phyloP scores from a whole-genome alignment of 2,797 vertebrate species.

The Macropodus opercularis region DNA sequence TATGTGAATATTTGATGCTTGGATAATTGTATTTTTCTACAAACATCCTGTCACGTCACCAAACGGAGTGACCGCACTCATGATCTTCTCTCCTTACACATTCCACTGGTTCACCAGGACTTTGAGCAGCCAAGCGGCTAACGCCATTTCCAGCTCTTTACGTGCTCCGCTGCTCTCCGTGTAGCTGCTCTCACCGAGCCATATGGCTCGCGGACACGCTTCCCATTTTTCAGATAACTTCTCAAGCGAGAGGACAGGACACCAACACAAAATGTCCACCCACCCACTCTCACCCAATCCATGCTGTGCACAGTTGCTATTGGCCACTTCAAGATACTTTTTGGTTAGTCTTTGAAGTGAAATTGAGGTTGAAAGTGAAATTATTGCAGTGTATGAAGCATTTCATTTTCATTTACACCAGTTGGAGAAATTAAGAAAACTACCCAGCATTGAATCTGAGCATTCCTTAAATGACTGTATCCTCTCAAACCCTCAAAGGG shows the following conservation, averaged over 20 bases:
- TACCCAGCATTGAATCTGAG: constrained; percentile 42
- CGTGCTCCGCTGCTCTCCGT: constrained; percentile 69
- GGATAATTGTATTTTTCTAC: too few relatives aligned
- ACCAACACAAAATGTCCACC: constrained; percentile 38
- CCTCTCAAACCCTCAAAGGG: constrained; percentile 59
- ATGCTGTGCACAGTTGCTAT: constrained; percentile 25
- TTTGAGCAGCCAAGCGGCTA: constrained; percentile 79
- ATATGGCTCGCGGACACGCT: constrained; percentile 81
- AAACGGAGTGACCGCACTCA: constrained; percentile 52
- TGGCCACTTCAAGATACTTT: constrained; percentile 35
- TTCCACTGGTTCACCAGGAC: constrained; percentile 64
- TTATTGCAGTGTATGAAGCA: constrained; percentile 2
- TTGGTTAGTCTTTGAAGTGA: constrained; percentile 32
- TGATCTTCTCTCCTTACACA: constrained; percentile 61
- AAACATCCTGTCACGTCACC: constrained; percentile 52
- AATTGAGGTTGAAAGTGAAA: constrained; percentile 19
- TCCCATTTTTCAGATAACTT: constrained; percentile 86
- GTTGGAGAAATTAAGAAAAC: too few relatives aligned
- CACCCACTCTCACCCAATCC: constrained; percentile 3
- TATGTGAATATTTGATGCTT: neutral
- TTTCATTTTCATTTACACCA: constrained; percentile 15
- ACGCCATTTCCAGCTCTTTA: constrained; percentile 80
- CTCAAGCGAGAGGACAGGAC: constrained; percentile 81
- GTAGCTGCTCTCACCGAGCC: constrained; percentile 66
- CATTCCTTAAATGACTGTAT: constrained; percentile 65